Conservation (phyloP, 2,797 vertebrate genomes). For the Sarcoramphus papa region DNA sequence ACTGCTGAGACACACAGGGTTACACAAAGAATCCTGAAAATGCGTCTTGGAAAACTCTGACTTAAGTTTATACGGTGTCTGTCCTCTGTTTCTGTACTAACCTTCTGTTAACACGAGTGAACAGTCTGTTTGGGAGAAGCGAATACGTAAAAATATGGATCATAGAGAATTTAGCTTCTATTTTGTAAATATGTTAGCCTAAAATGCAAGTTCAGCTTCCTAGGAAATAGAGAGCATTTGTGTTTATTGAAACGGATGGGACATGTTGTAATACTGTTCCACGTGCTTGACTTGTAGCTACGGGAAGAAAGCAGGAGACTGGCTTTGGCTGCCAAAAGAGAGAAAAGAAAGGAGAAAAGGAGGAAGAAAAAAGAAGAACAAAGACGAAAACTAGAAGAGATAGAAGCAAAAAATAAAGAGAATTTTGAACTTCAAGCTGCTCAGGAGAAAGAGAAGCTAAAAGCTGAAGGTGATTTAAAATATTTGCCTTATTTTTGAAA, state of each 20-base stretch:
- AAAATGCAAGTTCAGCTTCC: neutral
- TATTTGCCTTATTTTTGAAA: neutral
- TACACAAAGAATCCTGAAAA: neutral
- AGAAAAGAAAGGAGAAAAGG: slow-evolving; percentile 82
- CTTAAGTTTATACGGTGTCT: neutral
- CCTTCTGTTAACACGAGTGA: neutral
- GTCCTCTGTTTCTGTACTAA: neutral
- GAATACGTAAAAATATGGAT: rapidly evolving
- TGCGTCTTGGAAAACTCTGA: neutral
- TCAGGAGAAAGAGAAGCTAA: slow-evolving; percentile 81
- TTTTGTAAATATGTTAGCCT: neutral
- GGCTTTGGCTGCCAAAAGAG: slow-evolving; percentile 82
- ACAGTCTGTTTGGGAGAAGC: neutral
- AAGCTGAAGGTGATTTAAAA: slow-evolving; percentile 75
- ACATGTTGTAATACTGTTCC: neutral
- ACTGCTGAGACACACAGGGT: neutral
- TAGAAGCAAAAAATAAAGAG: slow-evolving; percentile 83
- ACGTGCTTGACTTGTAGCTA: slow-evolving; percentile 61
- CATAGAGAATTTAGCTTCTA: neutral
- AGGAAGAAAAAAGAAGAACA: slow-evolving; percentile 84
- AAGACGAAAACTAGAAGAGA: slow-evolving; percentile 81
- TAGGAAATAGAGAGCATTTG: neutral
- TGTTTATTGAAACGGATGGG: neutral
- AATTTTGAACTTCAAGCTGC: slow-evolving; percentile 80
- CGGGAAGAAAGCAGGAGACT: slow-evolving; percentile 80